Conservation (phyloP, 2,113 vertebrate genomes). For the Ceratotherium simum region DNA sequence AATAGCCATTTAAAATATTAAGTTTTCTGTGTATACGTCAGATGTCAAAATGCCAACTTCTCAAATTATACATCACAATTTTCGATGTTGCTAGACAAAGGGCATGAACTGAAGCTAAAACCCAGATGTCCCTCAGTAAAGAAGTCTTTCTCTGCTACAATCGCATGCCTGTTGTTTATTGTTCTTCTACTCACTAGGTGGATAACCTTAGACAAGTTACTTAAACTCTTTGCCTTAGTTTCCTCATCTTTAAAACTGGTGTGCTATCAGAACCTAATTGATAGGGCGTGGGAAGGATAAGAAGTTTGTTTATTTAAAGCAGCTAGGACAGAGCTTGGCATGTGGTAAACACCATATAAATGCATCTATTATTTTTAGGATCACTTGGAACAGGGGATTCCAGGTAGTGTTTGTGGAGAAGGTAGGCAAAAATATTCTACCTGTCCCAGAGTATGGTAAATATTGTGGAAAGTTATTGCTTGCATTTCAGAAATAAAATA, state of each 20-base stretch:
- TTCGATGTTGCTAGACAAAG: not conserved
- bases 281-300: not conserved
- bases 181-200: not conserved
- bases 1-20: not conserved
- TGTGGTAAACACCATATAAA: not conserved
- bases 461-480: not conserved
- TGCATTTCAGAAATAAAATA: slow-evolving; percentile 8
- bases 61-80: not conserved
- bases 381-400: not conserved
- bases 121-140: not conserved
- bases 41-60: not conserved
- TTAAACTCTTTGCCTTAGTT: not conserved
- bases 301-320: not conserved
- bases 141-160: not conserved
- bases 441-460: not conserved
- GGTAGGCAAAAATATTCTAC: not conserved
- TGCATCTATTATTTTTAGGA: not conserved
- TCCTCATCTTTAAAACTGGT: not conserved
- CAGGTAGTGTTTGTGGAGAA: not conserved
- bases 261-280: not conserved
- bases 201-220: not conserved
- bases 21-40: not conserved
- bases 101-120: not conserved
- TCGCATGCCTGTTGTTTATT: not conserved
- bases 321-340: not conserved